Evolutionary conservation across 2,113 vertebrate genomes (phyloP).

Genomic region (Ptilonorhynchus violaceus): DNA sequence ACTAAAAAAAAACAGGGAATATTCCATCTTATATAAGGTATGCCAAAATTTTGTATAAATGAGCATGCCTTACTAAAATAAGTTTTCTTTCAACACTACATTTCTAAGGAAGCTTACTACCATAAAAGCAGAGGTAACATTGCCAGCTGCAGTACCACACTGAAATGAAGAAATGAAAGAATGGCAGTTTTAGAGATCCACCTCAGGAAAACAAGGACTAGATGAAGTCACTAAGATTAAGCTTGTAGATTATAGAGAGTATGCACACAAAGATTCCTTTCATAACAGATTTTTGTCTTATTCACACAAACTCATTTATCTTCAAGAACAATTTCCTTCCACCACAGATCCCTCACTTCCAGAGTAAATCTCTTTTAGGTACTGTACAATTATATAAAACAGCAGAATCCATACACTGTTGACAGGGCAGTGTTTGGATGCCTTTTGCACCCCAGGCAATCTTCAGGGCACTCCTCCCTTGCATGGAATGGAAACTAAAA

Average conservation of each 20-base stretch:
- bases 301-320: background rate
- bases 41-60: background rate
- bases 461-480: background rate
- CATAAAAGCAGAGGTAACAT: background rate
- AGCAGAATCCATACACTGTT: background rate
- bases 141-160: background rate
- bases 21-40: background rate
- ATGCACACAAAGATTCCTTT: background rate
- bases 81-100: background rate
- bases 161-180: background rate
- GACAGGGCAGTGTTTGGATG: accelerated
- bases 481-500: background rate
- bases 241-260: background rate
- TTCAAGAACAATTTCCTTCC: background rate
- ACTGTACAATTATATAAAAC: background rate
- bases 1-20: background rate
- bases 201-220: background rate
- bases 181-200: background rate
- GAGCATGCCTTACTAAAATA: background rate
- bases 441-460: background rate
- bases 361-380: background rate
- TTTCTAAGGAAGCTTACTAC: background rate
- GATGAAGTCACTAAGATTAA: background rate
- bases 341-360: background rate
- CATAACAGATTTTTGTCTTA: background rate